A percentile compares a stretch with the other conserved stretches of the same genome.
Evolutionary conservation across 1,140 invertebrate genomes (phyloP).

Genomic region (Cotesia typhae): DNA sequence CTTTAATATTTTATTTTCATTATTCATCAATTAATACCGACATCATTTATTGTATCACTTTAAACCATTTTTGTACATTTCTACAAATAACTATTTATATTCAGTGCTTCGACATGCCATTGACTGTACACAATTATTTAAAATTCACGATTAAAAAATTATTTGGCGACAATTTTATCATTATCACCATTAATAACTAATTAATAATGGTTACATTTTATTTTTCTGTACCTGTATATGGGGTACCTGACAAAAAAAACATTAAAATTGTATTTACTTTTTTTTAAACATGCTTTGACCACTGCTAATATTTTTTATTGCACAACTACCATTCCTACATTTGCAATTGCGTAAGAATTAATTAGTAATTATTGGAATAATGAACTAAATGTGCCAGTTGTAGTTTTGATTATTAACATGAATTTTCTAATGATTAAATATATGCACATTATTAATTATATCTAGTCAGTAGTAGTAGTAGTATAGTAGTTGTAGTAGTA

Average conservation of each 20-base stretch:
- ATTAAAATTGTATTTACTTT: background rate
- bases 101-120: slow-evolving; percentile 29
- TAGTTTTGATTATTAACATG: no score
- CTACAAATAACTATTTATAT: slow-evolving; percentile 18
- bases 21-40: slow-evolving; percentile 42
- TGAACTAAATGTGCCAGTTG: background rate
- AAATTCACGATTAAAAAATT: background rate
- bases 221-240: slow-evolving; percentile 52
- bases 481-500: no score
- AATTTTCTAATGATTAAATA: slow-evolving; percentile 5
- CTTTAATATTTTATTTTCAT: slow-evolving; percentile 1
- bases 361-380: slow-evolving; percentile 10
- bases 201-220: slow-evolving; percentile 5
- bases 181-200: slow-evolving; percentile 15
- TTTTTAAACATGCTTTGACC: background rate
- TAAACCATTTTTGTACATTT: slow-evolving; percentile 30
- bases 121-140: background rate
- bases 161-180: slow-evolving; percentile 20
- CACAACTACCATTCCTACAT: background rate
- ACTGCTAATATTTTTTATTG: slow-evolving; percentile 7
- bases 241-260: slow-evolving; percentile 44
- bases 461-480: no score
- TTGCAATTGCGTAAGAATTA: background rate
- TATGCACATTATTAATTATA: background rate
- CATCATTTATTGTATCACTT: slow-evolving; percentile 45